phyloP scores from a whole-genome alignment of 1,140 invertebrate genomes.

The Coenobita brevimanus region DNA sequence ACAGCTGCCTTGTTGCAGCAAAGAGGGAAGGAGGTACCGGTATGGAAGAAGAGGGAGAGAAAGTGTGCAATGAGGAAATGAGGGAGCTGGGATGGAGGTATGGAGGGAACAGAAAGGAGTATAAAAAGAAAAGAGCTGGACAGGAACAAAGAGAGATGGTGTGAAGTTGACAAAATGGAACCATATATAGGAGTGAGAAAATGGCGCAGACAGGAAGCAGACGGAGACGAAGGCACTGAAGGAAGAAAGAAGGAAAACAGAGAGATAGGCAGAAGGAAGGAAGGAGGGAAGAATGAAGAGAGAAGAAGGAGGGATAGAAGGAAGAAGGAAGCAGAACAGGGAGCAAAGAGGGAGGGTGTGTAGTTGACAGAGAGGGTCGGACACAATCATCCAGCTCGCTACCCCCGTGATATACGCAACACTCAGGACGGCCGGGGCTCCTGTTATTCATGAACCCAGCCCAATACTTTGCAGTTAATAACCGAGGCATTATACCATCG shows the following conservation, averaged over 20 bases:
- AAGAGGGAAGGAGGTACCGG: neutral
- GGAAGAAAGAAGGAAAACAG: no score
- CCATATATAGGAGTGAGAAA: neutral
- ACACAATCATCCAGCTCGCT: constrained; percentile 45
- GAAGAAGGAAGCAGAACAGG: neutral
- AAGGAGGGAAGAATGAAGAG: no score
- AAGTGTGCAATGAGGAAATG: neutral
- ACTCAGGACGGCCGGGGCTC: constrained; percentile 33
- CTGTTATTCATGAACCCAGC: constrained; percentile 48
- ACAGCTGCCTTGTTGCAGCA: neutral
- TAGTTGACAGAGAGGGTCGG: neutral
- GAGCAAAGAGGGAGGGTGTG: neutral
- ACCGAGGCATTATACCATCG: constrained; percentile 42
- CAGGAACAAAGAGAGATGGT: neutral
- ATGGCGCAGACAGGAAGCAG: neutral
- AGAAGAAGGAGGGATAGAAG: no score
- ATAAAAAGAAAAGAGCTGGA: neutral
- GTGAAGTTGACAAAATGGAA: neutral
- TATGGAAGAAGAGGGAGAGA: neutral
- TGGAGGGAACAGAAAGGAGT: neutral
- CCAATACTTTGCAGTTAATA: constrained; percentile 51
- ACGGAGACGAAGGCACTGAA: neutral
- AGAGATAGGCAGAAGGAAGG: no score
- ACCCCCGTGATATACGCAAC: constrained; percentile 36
- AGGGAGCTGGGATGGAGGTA: neutral